phyloP scores from a whole-genome alignment of 2,888 invertebrate species.

The Troilus luridus region DNA sequence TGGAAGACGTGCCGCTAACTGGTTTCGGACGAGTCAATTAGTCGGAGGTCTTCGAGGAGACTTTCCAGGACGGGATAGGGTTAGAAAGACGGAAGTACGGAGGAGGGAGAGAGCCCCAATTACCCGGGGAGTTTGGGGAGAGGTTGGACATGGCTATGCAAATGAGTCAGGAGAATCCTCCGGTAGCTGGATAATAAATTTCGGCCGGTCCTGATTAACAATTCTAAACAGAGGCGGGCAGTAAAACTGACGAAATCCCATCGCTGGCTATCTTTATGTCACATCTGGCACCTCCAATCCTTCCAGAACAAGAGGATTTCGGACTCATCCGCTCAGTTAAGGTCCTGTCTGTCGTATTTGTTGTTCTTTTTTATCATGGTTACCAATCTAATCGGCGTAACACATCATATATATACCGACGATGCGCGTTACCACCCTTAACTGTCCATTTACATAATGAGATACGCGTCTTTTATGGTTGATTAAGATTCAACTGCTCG shows the following conservation, averaged over 20 bases:
- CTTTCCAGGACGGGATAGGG: background rate
- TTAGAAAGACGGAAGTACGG: slow-evolving; percentile 40
- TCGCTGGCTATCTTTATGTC: slow-evolving; percentile 41
- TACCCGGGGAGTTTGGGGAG: background rate
- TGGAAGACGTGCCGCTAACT: slow-evolving; percentile 27
- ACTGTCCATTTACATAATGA: slow-evolving; percentile 28
- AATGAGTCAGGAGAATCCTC: slow-evolving; percentile 26
- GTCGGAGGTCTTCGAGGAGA: background rate
- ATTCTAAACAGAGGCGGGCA: slow-evolving; percentile 49
- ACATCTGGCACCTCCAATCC: slow-evolving; percentile 42
- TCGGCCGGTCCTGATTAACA: slow-evolving; percentile 41
- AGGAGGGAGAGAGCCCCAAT: slow-evolving; percentile 29
- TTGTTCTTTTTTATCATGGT: slow-evolving; percentile 33
- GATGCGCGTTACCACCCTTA: slow-evolving; percentile 16
- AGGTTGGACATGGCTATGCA: slow-evolving; percentile 43
- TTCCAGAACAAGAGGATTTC: slow-evolving; percentile 14
- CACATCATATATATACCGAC: slow-evolving; percentile 25
- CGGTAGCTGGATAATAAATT: slow-evolving; percentile 41
- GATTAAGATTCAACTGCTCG: slow-evolving; percentile 21
- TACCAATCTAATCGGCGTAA: slow-evolving; percentile 21
- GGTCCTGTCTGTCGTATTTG: slow-evolving; percentile 2
- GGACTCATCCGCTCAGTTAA: slow-evolving; percentile 21
- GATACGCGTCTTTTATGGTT: slow-evolving; percentile 36
- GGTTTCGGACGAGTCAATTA: slow-evolving; percentile 16
- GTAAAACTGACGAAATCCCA: slow-evolving; percentile 49